A percentile compares a stretch with the other conserved stretches of the same genome.
Evolutionary conservation across 1,140 invertebrate genomes (phyloP).

Genomic region (Meloidogyne chitwoodi): DNA sequence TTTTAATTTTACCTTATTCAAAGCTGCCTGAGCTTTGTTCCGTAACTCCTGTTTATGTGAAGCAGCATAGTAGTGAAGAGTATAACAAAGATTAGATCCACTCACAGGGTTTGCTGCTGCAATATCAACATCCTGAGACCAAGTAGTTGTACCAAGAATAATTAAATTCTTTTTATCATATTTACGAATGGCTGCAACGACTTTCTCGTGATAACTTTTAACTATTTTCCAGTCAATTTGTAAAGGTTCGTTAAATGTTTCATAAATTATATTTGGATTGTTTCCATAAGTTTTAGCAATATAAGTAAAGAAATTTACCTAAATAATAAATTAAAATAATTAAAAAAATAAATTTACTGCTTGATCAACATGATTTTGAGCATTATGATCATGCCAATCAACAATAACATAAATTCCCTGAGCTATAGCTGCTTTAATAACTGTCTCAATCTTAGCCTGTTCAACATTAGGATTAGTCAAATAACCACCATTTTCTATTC

Average conservation of each 20-base stretch:
- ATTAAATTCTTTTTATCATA: constrained; percentile 28
- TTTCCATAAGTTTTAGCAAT: constrained; percentile 11
- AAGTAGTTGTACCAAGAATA: constrained; percentile 28
- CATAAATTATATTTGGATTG: constrained; percentile 19
- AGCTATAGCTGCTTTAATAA: constrained; percentile 18
- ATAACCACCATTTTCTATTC: constrained; percentile 19
- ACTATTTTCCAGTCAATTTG: constrained; percentile 10
- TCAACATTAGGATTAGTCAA: constrained; percentile 8
- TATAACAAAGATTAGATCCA: constrained; percentile 2
- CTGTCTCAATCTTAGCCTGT: constrained; percentile 5
- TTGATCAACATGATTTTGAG: constrained; percentile 14
- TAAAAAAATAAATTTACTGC: background rate
- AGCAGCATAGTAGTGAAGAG: constrained; percentile 29
- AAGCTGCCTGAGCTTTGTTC: constrained; percentile 9
- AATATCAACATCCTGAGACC: constrained; percentile 20
- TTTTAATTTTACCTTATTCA: background rate
- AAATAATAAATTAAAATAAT: background rate
- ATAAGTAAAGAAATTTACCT: constrained; percentile 7
- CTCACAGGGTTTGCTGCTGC: constrained; percentile 14
- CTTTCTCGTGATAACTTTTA: background rate
- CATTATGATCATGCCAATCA: constrained; percentile 21
- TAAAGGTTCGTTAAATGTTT: constrained; percentile 21
- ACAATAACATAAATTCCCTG: constrained; percentile 20
- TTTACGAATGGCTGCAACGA: constrained; percentile 18
- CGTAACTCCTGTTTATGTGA: constrained; percentile 22